Base-by-base conservation (phyloP, 2,888 invertebrate genomes). In the Arctia plantaginis region DNA sequence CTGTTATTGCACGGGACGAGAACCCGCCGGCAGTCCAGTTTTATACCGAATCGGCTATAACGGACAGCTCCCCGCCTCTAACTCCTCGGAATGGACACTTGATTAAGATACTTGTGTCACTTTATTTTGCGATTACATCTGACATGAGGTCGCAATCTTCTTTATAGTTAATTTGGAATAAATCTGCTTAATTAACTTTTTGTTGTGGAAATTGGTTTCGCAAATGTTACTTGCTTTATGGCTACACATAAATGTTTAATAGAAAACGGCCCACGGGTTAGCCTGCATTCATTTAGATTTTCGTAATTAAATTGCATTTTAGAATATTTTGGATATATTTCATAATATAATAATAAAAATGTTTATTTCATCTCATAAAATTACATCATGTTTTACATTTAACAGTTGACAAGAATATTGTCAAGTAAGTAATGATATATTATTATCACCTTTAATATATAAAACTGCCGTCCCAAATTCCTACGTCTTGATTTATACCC, bases 101-200 rank as follows among this genome's bases (percentile, higher is more conserved):
- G 94, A 95, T 95, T 94, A 95, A 94, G 95, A 93, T 92, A 93
- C 93, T 95, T 90, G 92, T 93, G 92, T 92, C 93, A 92, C 93
- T 94, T 95, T 93, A 94, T 94, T 92, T 90, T 88, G 91, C 92
- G 93, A 94, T 94, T 93, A 94, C 92, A 92, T 91, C 91, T 91
- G 91, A 92, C 91, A 89, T 90, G 90, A 90, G 90, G 90, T 90
- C 88, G 88, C 90, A 90, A 92, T 92, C 90, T 92, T 86, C 89
- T 93, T 93, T 93, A 93, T 90, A 91, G 92, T 91, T 91, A 92
- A 91, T 91, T 91, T 87, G 77, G 81, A 82, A 89, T 90, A 90
- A 90, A 90, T 90, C 89, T 87, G 80, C 78, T 84, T 90, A 84
- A 88, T 89, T 87, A 86, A 86, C 78, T 81, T 81, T 69, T 79